Percentiles rank a stretch among this genome's conserved stretches.
Evolutionary conservation across 2,888 invertebrate species (phyloP).

Genomic region (Trypoxylon attenuatum): DNA sequence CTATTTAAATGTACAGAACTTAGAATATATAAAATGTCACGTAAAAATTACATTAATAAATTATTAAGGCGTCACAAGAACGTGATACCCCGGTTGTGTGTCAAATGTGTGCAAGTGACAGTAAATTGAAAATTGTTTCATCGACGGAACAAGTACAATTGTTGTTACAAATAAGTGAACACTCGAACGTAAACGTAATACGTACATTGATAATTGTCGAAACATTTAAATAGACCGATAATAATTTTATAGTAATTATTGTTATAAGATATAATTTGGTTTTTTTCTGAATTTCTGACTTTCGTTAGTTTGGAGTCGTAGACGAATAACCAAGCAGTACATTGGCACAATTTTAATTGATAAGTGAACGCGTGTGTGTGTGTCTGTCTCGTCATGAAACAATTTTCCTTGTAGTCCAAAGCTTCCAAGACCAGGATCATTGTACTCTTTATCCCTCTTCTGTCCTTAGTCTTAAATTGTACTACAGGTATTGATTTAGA

Average conservation of each 20-base stretch:
- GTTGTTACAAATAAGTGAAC: slow-evolving; percentile 21
- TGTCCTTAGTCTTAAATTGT: slow-evolving; percentile 56
- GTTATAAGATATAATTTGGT: slow-evolving; percentile 52
- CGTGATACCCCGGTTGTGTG: neutral
- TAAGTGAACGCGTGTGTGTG: slow-evolving; percentile 22
- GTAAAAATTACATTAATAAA: neutral
- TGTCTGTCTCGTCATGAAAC: slow-evolving; percentile 4
- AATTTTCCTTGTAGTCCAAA: slow-evolving; percentile 24
- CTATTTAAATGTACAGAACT: too few relatives aligned
- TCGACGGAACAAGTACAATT: slow-evolving; percentile 5
- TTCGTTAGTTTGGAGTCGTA: slow-evolving; percentile 20
- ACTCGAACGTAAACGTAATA: slow-evolving; percentile 35
- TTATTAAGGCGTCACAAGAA: neutral
- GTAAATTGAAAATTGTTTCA: slow-evolving; percentile 4
- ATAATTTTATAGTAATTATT: slow-evolving; percentile 32
- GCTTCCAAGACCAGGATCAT: slow-evolving; percentile 38
- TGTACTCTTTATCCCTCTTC: slow-evolving; percentile 36
- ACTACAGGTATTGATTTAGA: slow-evolving; percentile 39
- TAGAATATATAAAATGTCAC: neutral
- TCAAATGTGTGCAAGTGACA: slow-evolving; percentile 3
- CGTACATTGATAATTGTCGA: slow-evolving; percentile 33
- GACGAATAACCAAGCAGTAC: slow-evolving; percentile 18
- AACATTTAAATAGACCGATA: slow-evolving; percentile 29
- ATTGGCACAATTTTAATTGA: slow-evolving; percentile 37
- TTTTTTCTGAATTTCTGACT: slow-evolving; percentile 31